Conservation (phyloP, 2,888 invertebrate species). For the Eupithecia vulgata region DNA sequence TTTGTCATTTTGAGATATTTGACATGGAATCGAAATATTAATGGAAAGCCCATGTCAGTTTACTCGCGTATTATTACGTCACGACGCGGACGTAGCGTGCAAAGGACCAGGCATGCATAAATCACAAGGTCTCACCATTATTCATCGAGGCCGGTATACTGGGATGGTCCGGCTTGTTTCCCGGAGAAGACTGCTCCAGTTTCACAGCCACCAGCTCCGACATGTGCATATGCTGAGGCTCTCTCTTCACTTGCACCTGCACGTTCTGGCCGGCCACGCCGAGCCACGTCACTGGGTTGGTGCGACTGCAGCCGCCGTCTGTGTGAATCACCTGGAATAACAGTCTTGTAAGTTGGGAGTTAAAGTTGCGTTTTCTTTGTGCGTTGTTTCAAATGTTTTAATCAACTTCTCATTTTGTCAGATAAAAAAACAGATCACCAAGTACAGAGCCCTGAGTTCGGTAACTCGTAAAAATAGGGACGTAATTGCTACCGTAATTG, state of each 20-base stretch:
- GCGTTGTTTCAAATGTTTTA: not conserved
- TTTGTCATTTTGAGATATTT: too few species aligned
- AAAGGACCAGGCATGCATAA: conserved; percentile 46
- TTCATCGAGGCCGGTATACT: conserved; percentile 76
- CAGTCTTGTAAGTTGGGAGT: not conserved
- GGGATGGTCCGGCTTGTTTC: conserved; percentile 81
- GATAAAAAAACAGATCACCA: not conserved
- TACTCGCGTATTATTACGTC: not conserved
- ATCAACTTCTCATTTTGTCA: not conserved
- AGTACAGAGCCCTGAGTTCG: not conserved
- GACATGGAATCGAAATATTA: too few species aligned
- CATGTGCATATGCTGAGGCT: conserved; percentile 84
- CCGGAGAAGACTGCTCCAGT: conserved; percentile 87
- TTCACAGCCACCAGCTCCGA: conserved; percentile 86
- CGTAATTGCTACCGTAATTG: too few species aligned
- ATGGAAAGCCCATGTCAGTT: not conserved
- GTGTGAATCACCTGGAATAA: conserved; percentile 69
- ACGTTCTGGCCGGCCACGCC: conserved; percentile 77
- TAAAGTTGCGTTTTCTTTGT: not conserved
- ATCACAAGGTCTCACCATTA: conserved; percentile 62
- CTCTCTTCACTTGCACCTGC: conserved; percentile 86
- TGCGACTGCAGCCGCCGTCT: conserved; percentile 87
- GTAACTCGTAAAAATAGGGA: not conserved
- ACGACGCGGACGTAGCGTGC: not conserved
- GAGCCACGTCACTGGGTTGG: conserved; percentile 87